Evolutionary conservation across 2,797 vertebrate species (phyloP).

Genomic region (Garrulus glandarius): DNA sequence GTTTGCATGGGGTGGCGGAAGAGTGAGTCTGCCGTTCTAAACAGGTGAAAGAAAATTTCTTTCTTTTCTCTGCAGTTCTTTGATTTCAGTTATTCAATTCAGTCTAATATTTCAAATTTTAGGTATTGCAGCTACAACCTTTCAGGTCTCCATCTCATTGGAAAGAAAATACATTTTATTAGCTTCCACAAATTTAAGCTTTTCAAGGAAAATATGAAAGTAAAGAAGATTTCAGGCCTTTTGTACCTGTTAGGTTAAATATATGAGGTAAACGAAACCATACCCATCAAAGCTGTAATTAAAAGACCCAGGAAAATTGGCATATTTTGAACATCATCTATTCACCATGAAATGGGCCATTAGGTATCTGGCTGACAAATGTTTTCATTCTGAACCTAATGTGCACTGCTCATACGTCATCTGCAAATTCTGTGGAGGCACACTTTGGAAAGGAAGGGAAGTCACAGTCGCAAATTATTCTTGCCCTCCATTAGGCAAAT

Average conservation of each 20-base stretch:
- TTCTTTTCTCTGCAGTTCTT: background rate
- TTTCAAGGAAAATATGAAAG: background rate
- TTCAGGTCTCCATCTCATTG: background rate
- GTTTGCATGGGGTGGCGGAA: background rate
- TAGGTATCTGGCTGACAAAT: conserved; percentile 32
- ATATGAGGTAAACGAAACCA: background rate
- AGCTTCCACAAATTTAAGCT: background rate
- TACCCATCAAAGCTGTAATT: conserved; percentile 16
- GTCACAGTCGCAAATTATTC: conserved; percentile 24
- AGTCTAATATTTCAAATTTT: background rate
- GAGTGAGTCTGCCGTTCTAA: background rate
- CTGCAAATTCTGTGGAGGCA: conserved; percentile 25
- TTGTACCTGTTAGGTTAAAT: background rate
- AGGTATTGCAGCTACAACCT: background rate
- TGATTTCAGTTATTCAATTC: background rate
- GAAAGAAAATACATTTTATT: background rate
- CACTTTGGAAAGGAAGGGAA: conserved; percentile 34
- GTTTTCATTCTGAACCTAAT: conserved; percentile 20
- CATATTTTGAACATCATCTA: background rate
- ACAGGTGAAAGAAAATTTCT: background rate
- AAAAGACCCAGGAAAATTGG: conserved; percentile 24
- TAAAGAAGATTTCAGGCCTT: background rate
- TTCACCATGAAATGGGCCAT: background rate
- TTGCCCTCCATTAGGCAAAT: conserved; percentile 53
- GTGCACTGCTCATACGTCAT: conserved; percentile 14